Conservation (phyloP, 92 coral and sea anemone species). For the Galaxea fascicularis region DNA sequence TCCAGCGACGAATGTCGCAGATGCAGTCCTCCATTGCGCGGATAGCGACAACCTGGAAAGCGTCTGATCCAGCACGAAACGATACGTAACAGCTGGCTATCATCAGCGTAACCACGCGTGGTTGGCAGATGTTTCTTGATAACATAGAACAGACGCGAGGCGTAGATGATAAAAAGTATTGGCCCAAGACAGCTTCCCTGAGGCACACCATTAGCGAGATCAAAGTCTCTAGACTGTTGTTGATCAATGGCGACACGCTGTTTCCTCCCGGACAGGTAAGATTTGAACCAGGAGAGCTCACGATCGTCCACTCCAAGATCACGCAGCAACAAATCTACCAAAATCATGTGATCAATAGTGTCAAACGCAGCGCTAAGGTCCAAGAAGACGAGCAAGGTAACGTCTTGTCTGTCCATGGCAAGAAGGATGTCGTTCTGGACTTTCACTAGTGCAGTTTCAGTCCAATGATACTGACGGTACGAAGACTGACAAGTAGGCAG, state of each 20-base stretch:
- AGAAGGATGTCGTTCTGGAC: too few species aligned
- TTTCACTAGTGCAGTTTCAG: too few species aligned
- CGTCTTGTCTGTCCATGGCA: background rate
- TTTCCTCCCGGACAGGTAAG: constrained; percentile 51
- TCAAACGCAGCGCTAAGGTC: background rate
- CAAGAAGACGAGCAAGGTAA: background rate
- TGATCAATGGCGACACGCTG: constrained; percentile 42
- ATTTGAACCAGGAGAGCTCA: constrained; percentile 32
- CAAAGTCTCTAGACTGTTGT: too few species aligned
- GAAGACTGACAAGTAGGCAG: too few species aligned
- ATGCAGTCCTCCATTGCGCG: constrained; percentile 19
- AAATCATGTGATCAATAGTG: background rate
- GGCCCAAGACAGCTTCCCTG: too few species aligned
- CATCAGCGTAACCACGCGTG: constrained; percentile 43
- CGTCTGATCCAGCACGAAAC: constrained; percentile 10
- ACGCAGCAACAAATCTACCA: background rate
- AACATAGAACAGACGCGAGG: constrained; percentile 37
- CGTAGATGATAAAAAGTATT: background rate
- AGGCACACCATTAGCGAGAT: too few species aligned
- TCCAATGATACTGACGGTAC: too few species aligned
- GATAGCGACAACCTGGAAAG: too few species aligned
- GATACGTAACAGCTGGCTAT: constrained; percentile 44
- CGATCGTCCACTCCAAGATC: constrained; percentile 48
- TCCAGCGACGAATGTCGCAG: constrained; percentile 4
- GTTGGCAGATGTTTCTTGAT: constrained; percentile 45